phyloP scores from a whole-genome alignment of 2,888 invertebrate genomes.

The Artemia sinica region DNA sequence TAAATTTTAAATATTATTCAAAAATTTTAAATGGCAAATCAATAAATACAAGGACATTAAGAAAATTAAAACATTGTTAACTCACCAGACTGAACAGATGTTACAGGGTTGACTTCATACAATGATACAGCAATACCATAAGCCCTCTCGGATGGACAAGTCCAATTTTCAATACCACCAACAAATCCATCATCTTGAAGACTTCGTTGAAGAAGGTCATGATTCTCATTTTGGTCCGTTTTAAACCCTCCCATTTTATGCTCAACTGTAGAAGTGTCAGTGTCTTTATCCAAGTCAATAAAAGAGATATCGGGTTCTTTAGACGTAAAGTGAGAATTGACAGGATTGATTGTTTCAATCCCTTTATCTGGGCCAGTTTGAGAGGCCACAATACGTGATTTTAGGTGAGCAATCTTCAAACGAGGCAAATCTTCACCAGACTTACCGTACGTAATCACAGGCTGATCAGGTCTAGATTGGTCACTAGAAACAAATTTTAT shows the following conservation, averaged over 20 bases:
- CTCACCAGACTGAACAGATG: conserved; percentile 39
- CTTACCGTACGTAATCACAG: conserved; percentile 48
- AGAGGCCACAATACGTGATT: conserved; percentile 44
- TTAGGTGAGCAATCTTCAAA: conserved; percentile 35
- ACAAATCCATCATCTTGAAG: conserved; percentile 23
- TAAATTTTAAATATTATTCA: too few species aligned
- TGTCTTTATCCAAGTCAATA: conserved; percentile 42
- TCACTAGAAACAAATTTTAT: conserved; percentile 1
- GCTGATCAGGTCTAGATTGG: conserved; percentile 33
- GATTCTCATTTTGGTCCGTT: conserved; percentile 14
- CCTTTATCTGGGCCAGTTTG: conserved; percentile 68
- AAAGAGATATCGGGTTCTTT: conserved; percentile 52
- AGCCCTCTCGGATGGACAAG: conserved; percentile 39
- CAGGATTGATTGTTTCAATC: conserved; percentile 47
- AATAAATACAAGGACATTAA: too few species aligned
- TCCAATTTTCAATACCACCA: conserved; percentile 41
- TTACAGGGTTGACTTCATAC: conserved; percentile 64
- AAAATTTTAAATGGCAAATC: too few species aligned
- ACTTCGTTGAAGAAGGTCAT: neutral
- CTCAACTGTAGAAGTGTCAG: conserved; percentile 14
- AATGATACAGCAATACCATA: conserved; percentile 57
- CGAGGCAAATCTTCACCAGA: conserved; percentile 51
- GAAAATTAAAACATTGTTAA: too few species aligned
- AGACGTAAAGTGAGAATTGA: conserved; percentile 43
- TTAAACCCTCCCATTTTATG: neutral